Evolutionary conservation across 2,797 vertebrate species (phyloP), one percentile per base, ranked within the genome.

Genomic region (Epinephelus coioides): DNA sequence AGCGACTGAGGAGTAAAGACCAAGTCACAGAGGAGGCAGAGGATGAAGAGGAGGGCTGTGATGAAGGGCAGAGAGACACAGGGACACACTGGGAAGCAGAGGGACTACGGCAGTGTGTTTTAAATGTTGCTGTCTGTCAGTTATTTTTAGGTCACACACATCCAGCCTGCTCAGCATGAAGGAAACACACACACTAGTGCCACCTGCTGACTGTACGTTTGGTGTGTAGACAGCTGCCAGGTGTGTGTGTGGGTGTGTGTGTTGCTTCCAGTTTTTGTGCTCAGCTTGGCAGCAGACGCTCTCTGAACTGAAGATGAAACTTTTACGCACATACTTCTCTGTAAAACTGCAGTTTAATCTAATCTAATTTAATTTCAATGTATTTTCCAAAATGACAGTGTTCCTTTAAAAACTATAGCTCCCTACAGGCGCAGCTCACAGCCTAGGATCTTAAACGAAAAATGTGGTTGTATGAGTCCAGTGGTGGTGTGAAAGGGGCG

Each of bases 81-180:
- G 43, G 23, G 40, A 66, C 21, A 67, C 46, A 19, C 6, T 34
- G 11, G 1, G 69, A 27, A 14, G 51, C 67, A n/a, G 49, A 57
- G 76, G 46, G 19, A 12, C 40, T 53, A 54, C n/a, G 13, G 74
- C 27, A 51, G 54, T 47, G 53, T 51, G 27, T 84, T 69, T 44
- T 44, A 62, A 79, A 84, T 67, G 54, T 68, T 79, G 62, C 66
- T 78, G 75, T 59, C 27, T 85, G 79, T 76, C 68, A 49, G 72
- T 91, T 88, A 84, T 90, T 91, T 91, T 88, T 90, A 91, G 88
- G 85, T 86, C 83, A 83, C 79, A 77, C 78, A 83, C 81, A 68
- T 86, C 57, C 76, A 86, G 83, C 38, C 78, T 23, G 69, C 85
- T 89, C 85, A 84, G 86, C 84, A 57, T 47, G 85, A 66, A 7